Evolutionary conservation across 2,113 vertebrate species (phyloP), one percentile per base, ranked within the genome.

Genomic region (Raja brachyura): DNA sequence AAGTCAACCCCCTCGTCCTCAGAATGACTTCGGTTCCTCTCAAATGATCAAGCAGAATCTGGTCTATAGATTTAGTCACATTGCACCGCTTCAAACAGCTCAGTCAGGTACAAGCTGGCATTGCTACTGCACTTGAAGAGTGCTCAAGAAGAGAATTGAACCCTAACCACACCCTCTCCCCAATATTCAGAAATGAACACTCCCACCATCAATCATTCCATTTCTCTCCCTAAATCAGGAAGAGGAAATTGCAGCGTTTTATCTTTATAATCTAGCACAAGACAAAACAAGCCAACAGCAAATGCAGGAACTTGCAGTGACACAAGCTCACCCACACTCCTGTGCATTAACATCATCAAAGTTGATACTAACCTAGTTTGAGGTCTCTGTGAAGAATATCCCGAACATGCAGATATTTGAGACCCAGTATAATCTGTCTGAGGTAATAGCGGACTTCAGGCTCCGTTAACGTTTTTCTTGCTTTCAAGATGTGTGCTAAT

Each of bases 391-490:
- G 99, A 93, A 99, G 96, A 94, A 99, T 99, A 73, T 97, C 97
- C 94, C 97, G 97, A 95, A 97, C 97, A 95, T 99, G 99, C 94
- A 99, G 97, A 94, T 99, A 99, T 95, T 98, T 98, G 94, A 99
- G 97, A 93, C 98, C 97, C 0, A 98, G 98, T 94, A 99, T 98
- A 93, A 99, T 99, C 94, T 99, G 99, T 94, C 95, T 96, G 95
- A 99, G 97, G 97, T 99, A 99, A 97, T 99, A 99, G 0, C 98
- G 97, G 66, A 99, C 99, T 96, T 99, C 98, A 0, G 99, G 98
- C 93, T 99, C 99, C 1, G 98, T 97, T 79, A 99, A 96, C 0
- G 98, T 99, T 95, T 99, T 98, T 39, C 99, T 97, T 0, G 98
- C 97, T 95, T 99, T 99, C 98, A 98, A 99, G 94, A 99, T 98